Base-by-base conservation (phyloP, 2,113 vertebrate species). In the Lasiurus borealis region DNA sequence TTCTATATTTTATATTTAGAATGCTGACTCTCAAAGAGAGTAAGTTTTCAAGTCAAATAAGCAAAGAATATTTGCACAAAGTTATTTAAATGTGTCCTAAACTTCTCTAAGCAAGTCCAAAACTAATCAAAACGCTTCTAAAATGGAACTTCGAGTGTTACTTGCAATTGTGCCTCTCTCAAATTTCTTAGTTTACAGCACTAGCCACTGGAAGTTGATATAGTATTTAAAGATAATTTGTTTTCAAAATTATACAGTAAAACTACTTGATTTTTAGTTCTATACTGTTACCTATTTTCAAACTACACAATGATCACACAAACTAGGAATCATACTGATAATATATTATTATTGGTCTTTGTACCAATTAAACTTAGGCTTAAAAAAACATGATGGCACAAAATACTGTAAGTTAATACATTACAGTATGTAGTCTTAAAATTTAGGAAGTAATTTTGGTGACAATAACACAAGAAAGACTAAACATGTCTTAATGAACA, bases 401-500 rank as follows among this genome's bases (percentile, higher is more conserved):
- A 52, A 75, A 85, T 81, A 59, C 46, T 90, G 44, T 84, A 73
- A 91, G 64, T 68, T 93, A 93, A 68, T 81, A 76, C 4, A 69
- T 36, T 71, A 64, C 71, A 3, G 83, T n/a, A 92, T 95, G 50
- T 40, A 76, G 77, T 88, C 97, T 92, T 76, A 94, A 95, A 85
- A 96, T 95, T 97, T 96, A 95, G 95, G 96, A 98, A 98, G 97
- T 96, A 97, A 82, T 95, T 92, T 46, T 81, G 77, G 85, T 95
- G 86, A 86, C 88, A 95, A 95, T 92, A 87, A 77, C 57, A 97
- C 69, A 85, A 96, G 90, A 72, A 94, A 97, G 97, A 97, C 88
- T 97, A 94, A 98, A 97, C 93, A 95, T 98, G 98, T 98, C 97
- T 97, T 98, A 98, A 98, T 98, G 95, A 93, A 85, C 88, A 95